Conservation (phyloP, 1,140 invertebrate genomes). For the Orius insidiosus region DNA sequence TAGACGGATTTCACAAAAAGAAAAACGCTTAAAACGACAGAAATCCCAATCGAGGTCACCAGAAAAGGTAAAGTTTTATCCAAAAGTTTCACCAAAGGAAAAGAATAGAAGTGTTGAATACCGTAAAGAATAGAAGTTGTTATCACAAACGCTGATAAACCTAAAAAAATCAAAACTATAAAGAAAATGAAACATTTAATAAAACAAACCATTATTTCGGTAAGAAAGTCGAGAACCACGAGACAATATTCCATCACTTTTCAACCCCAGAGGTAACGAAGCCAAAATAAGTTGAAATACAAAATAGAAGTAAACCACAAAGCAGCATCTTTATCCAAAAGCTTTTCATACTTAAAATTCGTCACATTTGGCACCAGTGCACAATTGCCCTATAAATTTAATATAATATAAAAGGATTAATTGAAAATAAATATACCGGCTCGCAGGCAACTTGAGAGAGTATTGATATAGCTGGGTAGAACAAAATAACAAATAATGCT, state of each 20-base stretch:
- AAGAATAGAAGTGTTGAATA: background rate
- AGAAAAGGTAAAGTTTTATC: background rate
- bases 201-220: background rate
- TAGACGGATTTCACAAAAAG: background rate
- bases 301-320: background rate
- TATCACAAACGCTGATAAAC: background rate
- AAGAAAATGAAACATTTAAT: too few relatives aligned
- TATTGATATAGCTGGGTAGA: too few relatives aligned
- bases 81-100: background rate
- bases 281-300: background rate
- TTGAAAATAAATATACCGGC: too few relatives aligned
- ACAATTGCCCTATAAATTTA: background rate
- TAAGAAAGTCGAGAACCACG: background rate
- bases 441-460: too few relatives aligned
- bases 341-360: background rate
- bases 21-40: background rate
- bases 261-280: slow-evolving; percentile 1
- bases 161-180: too few relatives aligned
- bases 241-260: background rate
- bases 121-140: background rate
- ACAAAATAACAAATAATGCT: too few relatives aligned
- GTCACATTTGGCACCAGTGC: background rate
- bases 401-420: too few relatives aligned
- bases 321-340: background rate
- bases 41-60: background rate